Evolutionary conservation across 2,113 vertebrate species (phyloP).

Genomic region (Parotia lawesii): DNA sequence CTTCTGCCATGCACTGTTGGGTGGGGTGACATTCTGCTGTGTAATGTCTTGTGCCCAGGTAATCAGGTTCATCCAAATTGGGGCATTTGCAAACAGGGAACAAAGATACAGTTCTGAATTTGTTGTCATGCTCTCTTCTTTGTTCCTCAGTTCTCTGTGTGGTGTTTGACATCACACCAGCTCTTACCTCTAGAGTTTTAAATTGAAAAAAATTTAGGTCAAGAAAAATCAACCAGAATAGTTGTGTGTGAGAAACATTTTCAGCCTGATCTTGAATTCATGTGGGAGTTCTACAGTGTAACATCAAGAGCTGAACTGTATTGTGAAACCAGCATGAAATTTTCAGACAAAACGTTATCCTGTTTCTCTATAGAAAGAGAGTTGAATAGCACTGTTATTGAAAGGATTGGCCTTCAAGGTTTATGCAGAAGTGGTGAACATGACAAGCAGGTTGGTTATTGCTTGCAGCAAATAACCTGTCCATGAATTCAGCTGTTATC

Average conservation of each 20-base stretch:
- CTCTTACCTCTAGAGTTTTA: neutral
- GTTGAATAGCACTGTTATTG: neutral
- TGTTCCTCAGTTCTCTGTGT: neutral
- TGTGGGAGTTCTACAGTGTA: neutral
- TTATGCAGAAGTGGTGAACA: neutral
- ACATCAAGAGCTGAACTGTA: neutral
- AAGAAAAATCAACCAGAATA: neutral
- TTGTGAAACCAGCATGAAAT: neutral
- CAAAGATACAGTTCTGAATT: neutral
- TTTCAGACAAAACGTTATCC: neutral
- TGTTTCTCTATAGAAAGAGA: neutral
- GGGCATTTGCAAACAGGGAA: neutral
- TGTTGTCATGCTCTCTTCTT: neutral
- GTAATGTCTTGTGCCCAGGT: neutral
- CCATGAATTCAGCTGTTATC: neutral
- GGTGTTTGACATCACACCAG: neutral
- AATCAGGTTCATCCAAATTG: conserved; percentile 12
- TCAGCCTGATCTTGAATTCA: neutral
- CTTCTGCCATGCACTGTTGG: neutral
- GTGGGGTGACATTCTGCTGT: neutral
- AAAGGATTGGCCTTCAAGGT: neutral
- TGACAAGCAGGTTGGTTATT: neutral
- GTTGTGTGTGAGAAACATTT: neutral
- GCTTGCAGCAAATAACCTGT: neutral
- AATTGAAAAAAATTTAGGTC: neutral